Conservation (phyloP, 2,888 invertebrate genomes). For the Cylindroiulus punctatus region DNA sequence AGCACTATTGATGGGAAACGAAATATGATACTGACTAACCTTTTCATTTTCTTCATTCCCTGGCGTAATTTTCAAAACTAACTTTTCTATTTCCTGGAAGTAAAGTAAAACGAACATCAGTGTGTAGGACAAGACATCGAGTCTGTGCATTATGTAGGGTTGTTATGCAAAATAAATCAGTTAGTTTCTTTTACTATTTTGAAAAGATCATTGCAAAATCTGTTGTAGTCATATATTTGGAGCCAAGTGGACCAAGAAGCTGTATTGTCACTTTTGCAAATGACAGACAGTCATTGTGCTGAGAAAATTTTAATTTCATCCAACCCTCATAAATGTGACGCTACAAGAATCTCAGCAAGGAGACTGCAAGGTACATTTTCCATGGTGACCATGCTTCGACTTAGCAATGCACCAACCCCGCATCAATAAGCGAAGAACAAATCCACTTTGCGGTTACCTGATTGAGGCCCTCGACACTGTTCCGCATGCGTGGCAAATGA, state of each 20-base stretch:
- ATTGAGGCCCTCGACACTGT: constrained; percentile 86
- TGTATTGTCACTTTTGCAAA: no score
- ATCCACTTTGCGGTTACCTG: constrained; percentile 69
- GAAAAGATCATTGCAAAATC: no score
- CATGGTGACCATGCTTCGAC: background rate
- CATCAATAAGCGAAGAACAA: background rate
- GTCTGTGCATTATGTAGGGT: no score
- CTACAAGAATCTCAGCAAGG: no score
- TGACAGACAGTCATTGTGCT: no score
- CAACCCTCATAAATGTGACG: no score
- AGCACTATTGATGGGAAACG: background rate
- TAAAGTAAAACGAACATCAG: constrained; percentile 43
- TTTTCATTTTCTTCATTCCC: constrained; percentile 71
- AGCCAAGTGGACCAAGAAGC: no score
- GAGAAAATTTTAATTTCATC: no score
- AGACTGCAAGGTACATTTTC: no score
- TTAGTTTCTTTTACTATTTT: no score
- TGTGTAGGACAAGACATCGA: no score
- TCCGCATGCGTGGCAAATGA: constrained; percentile 76
- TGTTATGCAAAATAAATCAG: background rate
- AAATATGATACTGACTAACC: constrained; percentile 65
- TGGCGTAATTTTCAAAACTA: constrained; percentile 73
- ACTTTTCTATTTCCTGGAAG: constrained; percentile 76
- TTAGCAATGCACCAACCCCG: background rate
- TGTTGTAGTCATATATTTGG: no score